These are phyloP conservation scores for Oasisia sp. DNA, from an alignment of 2,888 invertebrate species.

Conservation along the genomic window DNA sequence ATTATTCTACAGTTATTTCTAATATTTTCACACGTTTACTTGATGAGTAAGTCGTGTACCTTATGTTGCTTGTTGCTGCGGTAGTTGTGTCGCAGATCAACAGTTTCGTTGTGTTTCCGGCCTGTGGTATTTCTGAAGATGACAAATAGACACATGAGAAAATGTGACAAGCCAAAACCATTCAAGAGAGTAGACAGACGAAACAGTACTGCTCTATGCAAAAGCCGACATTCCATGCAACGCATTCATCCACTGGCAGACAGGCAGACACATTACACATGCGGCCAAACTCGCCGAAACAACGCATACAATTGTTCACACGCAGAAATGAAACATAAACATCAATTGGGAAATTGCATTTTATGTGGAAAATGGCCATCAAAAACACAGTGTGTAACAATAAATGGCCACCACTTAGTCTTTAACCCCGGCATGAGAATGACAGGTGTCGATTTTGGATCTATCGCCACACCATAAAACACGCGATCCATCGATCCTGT, in stretches of 20 bases:
- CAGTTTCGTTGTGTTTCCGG: not conserved
- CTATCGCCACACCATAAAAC: not conserved
- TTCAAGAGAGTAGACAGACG: not conserved
- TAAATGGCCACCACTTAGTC: not conserved
- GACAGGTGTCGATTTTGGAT: not conserved
- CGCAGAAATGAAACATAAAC: not conserved
- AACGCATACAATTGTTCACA: not conserved
- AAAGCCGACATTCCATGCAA: no score
- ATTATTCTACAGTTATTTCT: no score
- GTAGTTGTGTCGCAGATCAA: not conserved
- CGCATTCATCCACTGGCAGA: no score
- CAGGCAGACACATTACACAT: not conserved
- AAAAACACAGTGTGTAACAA: not conserved
- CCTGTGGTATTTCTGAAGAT: not conserved
- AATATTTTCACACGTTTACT: no score
- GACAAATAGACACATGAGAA: not conserved
- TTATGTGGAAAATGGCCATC: not conserved
- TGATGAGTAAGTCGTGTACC: not conserved
- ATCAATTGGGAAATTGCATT: no score
- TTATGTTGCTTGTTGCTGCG: not conserved
- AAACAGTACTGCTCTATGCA: not conserved
- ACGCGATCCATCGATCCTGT: not conserved
- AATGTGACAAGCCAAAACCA: not conserved
- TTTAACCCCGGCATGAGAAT: not conserved
- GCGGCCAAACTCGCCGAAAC: not conserved